A percentile compares a stretch with the other conserved stretches of the same genome.
phyloP scores from a whole-genome alignment of 2,797 vertebrate species.

The Scolopax bukidnonensis region DNA sequence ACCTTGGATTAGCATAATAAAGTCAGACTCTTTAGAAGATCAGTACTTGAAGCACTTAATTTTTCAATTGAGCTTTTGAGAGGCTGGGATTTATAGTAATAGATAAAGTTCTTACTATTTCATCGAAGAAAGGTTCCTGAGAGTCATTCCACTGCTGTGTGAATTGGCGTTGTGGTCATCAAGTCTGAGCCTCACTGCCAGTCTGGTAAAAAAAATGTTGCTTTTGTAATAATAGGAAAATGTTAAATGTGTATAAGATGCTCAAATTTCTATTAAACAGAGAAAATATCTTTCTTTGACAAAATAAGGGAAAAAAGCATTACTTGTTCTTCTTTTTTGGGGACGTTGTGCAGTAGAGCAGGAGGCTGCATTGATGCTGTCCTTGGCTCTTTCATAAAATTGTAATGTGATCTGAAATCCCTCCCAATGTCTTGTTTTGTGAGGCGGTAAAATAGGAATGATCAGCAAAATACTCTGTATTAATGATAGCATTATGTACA shows the following conservation, averaged over 20 bases:
- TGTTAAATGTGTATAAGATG: neutral
- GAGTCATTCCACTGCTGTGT: neutral
- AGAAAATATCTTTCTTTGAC: neutral
- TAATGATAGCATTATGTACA: neutral
- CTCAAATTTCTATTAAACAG: neutral
- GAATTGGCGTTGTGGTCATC: neutral
- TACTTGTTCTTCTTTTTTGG: neutral
- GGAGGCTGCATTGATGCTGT: neutral
- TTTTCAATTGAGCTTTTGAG: conserved; percentile 19
- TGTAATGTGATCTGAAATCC: neutral
- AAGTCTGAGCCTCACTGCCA: neutral
- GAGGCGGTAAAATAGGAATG: neutral
- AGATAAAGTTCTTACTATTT: neutral
- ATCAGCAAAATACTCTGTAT: neutral
- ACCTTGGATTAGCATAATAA: conserved; percentile 45
- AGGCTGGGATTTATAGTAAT: neutral
- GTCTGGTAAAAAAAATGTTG: neutral
- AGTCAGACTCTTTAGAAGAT: neutral
- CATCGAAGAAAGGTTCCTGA: neutral
- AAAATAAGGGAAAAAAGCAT: neutral
- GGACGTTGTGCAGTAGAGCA: neutral
- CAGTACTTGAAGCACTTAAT: neutral
- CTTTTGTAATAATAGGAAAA: neutral
- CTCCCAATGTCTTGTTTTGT: neutral
- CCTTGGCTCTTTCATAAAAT: neutral